A percentile compares a stretch with the other conserved stretches of the same genome.
phyloP scores from a whole-genome alignment of 2,113 vertebrate genomes.

The Sinocyclocheilus grahami region DNA sequence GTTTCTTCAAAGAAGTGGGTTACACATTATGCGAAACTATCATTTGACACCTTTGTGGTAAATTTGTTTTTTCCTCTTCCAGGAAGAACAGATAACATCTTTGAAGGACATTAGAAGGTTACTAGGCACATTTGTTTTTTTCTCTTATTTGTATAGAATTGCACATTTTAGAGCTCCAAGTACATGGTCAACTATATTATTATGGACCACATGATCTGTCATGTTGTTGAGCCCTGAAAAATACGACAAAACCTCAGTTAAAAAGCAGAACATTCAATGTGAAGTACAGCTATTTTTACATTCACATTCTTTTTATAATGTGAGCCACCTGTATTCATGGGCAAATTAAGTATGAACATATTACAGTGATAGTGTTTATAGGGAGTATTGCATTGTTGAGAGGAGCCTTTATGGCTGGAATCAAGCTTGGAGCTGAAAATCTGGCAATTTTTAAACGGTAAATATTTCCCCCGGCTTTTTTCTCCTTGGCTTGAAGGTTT shows the following conservation, averaged over 20 bases:
- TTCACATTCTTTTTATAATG: background rate
- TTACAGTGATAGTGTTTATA: constrained; percentile 56
- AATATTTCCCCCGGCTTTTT: constrained; percentile 59
- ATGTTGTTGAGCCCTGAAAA: background rate
- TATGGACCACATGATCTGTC: background rate
- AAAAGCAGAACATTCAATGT: background rate
- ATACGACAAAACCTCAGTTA: background rate
- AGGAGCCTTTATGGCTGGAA: constrained; percentile 43
- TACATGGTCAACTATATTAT: background rate
- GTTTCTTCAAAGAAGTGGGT: background rate
- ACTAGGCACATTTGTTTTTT: background rate
- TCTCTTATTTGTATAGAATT: background rate
- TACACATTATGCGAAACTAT: background rate
- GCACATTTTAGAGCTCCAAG: background rate
- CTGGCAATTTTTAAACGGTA: constrained; percentile 62
- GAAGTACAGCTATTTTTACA: background rate
- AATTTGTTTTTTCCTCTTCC: background rate
- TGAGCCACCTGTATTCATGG: background rate
- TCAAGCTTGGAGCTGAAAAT: constrained; percentile 49
- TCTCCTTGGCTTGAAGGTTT: constrained; percentile 35
- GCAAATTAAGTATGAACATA: constrained; percentile 26
- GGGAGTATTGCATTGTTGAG: constrained; percentile 45
- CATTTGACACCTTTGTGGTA: background rate
- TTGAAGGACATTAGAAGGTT: background rate
- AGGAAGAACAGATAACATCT: background rate